phyloP scores from a whole-genome alignment of 1,140 invertebrate genomes.

The Spodoptera frugiperda region DNA sequence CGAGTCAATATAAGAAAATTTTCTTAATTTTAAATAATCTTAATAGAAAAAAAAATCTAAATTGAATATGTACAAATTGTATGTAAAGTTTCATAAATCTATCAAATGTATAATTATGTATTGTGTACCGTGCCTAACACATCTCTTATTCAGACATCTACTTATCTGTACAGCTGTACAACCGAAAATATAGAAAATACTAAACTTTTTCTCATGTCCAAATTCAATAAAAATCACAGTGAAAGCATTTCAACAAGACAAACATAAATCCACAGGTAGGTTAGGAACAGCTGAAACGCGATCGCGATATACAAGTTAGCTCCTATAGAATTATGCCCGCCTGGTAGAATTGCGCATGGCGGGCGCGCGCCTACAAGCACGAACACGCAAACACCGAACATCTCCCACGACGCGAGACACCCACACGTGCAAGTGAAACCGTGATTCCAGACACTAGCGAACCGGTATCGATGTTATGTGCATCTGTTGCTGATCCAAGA shows the following conservation, averaged over 20 bases:
- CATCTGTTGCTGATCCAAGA: slow-evolving; percentile 28
- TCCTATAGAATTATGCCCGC: slow-evolving; percentile 54
- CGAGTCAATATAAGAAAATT: too few relatives aligned
- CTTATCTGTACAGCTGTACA: too few relatives aligned
- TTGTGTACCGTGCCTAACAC: too few relatives aligned
- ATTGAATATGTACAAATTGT: too few relatives aligned
- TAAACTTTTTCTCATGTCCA: too few relatives aligned
- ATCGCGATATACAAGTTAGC: slow-evolving; percentile 33
- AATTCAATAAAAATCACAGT: not conserved
- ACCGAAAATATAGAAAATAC: too few relatives aligned
- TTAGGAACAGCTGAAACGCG: slow-evolving; percentile 7
- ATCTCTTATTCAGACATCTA: too few relatives aligned
- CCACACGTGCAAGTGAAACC: slow-evolving; percentile 41
- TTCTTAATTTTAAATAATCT: too few relatives aligned
- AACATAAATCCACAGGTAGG: slow-evolving; percentile 23
- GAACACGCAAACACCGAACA: slow-evolving; percentile 47
- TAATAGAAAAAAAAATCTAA: too few relatives aligned
- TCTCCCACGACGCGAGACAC: slow-evolving; percentile 48
- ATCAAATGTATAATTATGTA: too few relatives aligned
- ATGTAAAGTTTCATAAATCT: too few relatives aligned
- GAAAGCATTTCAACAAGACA: slow-evolving; percentile 4
- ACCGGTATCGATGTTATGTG: slow-evolving; percentile 39
- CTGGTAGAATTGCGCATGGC: slow-evolving; percentile 70
- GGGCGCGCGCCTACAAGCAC: slow-evolving; percentile 55
- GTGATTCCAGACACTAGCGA: slow-evolving; percentile 33